These are phyloP conservation scores for Ametastegia equiseti DNA, from an alignment of 2,888 invertebrate genomes.

Conservation along the genomic window DNA sequence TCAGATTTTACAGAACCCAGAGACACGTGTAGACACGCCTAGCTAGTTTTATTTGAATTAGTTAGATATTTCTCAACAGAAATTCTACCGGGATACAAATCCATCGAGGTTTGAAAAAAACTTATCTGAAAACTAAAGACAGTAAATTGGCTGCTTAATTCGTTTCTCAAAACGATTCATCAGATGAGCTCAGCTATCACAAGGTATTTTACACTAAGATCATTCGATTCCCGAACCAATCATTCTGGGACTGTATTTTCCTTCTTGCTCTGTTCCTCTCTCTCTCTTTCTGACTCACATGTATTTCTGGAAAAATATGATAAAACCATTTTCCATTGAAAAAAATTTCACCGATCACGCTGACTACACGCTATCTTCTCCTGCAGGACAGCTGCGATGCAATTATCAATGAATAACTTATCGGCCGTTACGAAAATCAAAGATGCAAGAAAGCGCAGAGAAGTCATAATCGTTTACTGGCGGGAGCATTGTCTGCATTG, in stretches of 20 bases:
- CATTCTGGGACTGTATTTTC: neutral
- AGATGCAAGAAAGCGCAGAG: slow-evolving; percentile 66
- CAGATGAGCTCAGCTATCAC: neutral
- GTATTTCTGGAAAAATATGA: no score
- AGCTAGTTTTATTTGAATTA: slow-evolving; percentile 69
- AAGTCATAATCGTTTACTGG: slow-evolving; percentile 71
- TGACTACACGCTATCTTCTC: neutral
- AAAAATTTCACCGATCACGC: neutral
- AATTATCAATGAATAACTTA: slow-evolving; percentile 35
- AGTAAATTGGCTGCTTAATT: neutral
- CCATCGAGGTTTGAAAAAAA: neutral
- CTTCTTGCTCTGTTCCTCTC: no score
- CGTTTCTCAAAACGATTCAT: no score
- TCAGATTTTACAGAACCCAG: slow-evolving; percentile 64
- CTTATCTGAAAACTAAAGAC: neutral
- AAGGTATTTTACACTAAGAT: neutral
- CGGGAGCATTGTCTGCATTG: slow-evolving; percentile 68
- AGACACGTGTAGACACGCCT: slow-evolving; percentile 71
- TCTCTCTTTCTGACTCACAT: no score
- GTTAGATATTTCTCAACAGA: slow-evolving; percentile 63
- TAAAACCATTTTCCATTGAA: no score
- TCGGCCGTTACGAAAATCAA: slow-evolving; percentile 61
- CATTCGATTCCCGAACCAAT: neutral
- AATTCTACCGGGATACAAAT: neutral
- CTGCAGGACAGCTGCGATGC: neutral